Evolutionary conservation across 1,140 invertebrate species (phyloP).

Genomic region (Lethrus apterus): DNA sequence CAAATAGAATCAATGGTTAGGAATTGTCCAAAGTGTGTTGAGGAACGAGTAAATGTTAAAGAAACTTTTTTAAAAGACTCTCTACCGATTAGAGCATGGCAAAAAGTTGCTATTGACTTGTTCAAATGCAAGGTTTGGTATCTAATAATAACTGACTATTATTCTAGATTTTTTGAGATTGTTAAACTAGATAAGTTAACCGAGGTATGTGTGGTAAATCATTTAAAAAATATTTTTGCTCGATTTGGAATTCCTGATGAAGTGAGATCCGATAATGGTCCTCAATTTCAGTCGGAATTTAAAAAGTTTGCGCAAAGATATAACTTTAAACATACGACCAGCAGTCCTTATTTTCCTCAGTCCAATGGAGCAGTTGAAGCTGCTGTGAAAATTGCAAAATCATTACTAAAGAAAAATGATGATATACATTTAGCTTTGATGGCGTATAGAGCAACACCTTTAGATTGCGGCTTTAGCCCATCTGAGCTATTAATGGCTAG

Average conservation of each 20-base stretch:
- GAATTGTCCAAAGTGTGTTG: constrained; percentile 26
- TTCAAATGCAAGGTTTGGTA: constrained; percentile 28
- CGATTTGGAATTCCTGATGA: constrained; percentile 25
- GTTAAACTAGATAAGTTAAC: constrained; percentile 19
- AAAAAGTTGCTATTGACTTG: constrained; percentile 29
- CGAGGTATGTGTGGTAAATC: constrained; percentile 19
- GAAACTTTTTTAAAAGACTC: constrained; percentile 25
- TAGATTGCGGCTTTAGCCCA: constrained; percentile 23
- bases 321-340: constrained; percentile 26
- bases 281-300: constrained; percentile 23
- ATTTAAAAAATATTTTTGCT: constrained; percentile 23
- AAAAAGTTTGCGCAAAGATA: constrained; percentile 21
- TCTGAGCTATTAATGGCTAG: constrained; percentile 22
- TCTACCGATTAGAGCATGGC: constrained; percentile 23
- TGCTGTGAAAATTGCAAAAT: constrained; percentile 26
- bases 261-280: constrained; percentile 23
- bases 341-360: constrained; percentile 25
- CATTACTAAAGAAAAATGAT: constrained; percentile 26
- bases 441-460: constrained; percentile 29
- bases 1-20: constrained; percentile 24
- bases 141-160: constrained; percentile 28
- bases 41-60: constrained; percentile 14
- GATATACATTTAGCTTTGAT: constrained; percentile 23
- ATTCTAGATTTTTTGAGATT: constrained; percentile 28
- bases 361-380: constrained; percentile 11